Base-by-base conservation (phyloP, 2,113 vertebrate species). In the Paraplagusia blochii region DNA sequence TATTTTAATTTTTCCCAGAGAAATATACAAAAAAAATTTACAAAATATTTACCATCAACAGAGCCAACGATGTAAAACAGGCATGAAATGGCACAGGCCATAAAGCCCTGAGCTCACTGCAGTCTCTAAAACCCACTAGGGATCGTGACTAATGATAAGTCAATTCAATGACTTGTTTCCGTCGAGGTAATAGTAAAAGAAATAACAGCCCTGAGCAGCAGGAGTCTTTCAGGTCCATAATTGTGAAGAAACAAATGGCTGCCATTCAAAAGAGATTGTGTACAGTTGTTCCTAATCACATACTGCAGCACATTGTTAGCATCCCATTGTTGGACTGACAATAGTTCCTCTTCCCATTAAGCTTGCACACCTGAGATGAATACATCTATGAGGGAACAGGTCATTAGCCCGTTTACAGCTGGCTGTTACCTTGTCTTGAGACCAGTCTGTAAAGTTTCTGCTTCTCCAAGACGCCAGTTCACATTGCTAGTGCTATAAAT, bases 191-290 rank as follows among this genome's bases (percentile, higher is more conserved):
- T 58, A 45, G 53, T 29, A 7, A 12, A 12, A 29, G 33, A 44
- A 60, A 50, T 9, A 53, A 58, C 59, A n/a, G 44, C 29, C 44
- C 33, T 58, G 38, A 66, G 17, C 48, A 47, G 55, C 52, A 1
- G 69, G 52, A 59, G 2, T 5, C 13, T 40, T 40, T 11, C 10
- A 11, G 18, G 50, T 74, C 39, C 22, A 8, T 54, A 51, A 69
- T 11, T 34, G 38, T 65, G 39, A 15, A 67, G 44, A 58, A 69
- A 50, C 58, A 49, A 17, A 59, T 40, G 35, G 38, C 9, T 34
- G 10, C 34, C 66, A 55, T 76, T 76, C 69, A 72, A 51, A 55
- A 55, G 48, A 65, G 56, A 67, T 70, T 59, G 77, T 44, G 46
- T 44, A 1, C 33, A 60, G 17, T 13, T 44, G 62, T 46, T 39